Evolutionary conservation across 2,113 vertebrate genomes (phyloP).

Genomic region (Probosciger aterrimus): DNA sequence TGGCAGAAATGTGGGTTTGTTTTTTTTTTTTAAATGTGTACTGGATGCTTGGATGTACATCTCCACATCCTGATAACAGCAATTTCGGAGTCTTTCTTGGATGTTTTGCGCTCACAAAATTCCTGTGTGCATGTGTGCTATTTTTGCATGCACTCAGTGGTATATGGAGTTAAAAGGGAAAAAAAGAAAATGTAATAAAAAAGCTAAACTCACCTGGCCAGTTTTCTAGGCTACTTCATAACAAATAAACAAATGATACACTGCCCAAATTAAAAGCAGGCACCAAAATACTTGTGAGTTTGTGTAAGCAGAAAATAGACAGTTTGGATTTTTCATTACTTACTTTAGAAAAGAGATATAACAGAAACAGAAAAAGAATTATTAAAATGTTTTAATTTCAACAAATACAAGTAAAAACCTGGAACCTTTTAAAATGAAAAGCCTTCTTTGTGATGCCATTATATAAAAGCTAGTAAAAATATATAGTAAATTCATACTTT

Average conservation of each 20-base stretch:
- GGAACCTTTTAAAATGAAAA: not conserved
- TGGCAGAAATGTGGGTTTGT: not conserved
- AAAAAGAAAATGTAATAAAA: not conserved
- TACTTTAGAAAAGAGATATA: not conserved
- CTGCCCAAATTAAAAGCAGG: not conserved
- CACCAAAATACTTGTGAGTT: not conserved
- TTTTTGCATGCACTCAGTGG: not conserved
- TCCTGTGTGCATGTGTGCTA: not conserved
- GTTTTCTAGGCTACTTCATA: not conserved
- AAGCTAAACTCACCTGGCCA: not conserved
- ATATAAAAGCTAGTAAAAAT: not conserved
- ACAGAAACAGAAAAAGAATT: not conserved
- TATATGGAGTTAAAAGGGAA: not conserved
- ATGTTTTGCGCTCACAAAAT: not conserved
- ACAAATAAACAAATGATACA: not conserved
- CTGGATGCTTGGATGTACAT: not conserved
- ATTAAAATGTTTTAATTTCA: not conserved
- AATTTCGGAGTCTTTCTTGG: not conserved
- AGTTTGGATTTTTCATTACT: not conserved
- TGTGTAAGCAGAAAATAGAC: not conserved
- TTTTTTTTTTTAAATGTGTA: not conserved
- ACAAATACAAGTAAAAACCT: not conserved
- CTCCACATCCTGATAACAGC: not conserved
- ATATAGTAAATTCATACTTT: not conserved
- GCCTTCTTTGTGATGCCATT: not conserved